Base-by-base conservation (phyloP, 2,888 invertebrate genomes). In the Agrotis segetum region DNA sequence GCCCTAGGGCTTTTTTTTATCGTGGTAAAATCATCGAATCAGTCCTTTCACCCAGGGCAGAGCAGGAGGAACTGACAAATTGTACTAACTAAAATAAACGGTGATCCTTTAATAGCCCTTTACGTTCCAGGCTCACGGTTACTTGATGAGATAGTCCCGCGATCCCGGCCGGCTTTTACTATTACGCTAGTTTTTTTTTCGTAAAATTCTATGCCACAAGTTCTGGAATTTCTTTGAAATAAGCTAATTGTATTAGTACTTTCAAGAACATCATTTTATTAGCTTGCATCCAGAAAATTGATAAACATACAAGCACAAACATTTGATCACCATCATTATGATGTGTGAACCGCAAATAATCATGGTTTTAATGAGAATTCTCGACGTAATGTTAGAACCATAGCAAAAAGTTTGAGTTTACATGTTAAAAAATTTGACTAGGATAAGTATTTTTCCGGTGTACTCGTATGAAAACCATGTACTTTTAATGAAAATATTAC, bases 261-360 rank as follows among this genome's bases (percentile, higher is more conserved):
- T 49, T 29, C 4, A n/a, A 67, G 63, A 50, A 71, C 63, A 52
- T 63, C 60, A 49, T 60, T 24, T 50, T 59, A 59, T 55, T 29
- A 58, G 24, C n/a, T 49, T 21, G 40, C 56, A 52, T 49, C 46
- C 67, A 67, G 44, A 64, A 77, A 61, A 67, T 60, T 60, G 14
- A 49, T 77, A 60, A 76, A 52, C 29, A 67, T 21, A 21, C 46
- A 50, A 46, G 53, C 13, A 64, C 72, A 72, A 72, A 77, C 49
- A 76, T 77, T 77, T 56, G 72, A 49, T 61, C 63, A 52, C 72
- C 29, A 49, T 34, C 4, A 61, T 24, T 24, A 24, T 24, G 24
- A 24, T 71, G 77, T 77, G 77, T 67, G 63, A 77, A 64, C 49
- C 50, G 67, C 60, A 60, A 61, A 77, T 71, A 71, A 24, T 60